Conservation (phyloP, 2,888 invertebrate genomes). For the Nomada fucata region DNA sequence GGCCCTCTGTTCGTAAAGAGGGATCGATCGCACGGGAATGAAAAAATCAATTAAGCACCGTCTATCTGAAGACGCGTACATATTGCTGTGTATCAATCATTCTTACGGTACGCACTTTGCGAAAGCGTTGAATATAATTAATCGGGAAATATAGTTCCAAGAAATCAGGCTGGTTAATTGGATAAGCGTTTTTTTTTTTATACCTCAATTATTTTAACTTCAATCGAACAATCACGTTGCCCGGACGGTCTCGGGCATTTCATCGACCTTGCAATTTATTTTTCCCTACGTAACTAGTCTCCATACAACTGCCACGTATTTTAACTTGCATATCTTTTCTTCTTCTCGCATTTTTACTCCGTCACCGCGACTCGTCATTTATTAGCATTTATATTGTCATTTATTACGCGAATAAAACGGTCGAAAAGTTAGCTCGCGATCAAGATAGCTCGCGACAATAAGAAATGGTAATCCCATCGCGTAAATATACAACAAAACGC, state of each 20-base stretch:
- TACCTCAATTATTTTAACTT: background rate
- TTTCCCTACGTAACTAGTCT: background rate
- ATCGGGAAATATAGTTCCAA: too few species aligned
- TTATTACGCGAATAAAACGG: background rate
- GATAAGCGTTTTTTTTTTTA: background rate
- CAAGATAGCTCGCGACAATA: background rate
- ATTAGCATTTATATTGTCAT: background rate
- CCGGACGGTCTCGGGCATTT: too few species aligned
- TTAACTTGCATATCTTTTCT: constrained; percentile 3
- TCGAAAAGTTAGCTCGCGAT: background rate
- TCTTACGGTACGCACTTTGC: constrained; percentile 1
- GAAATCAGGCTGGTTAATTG: too few species aligned
- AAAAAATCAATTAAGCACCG: background rate
- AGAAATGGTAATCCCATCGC: background rate
- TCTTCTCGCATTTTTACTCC: background rate
- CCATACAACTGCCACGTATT: constrained; percentile 16
- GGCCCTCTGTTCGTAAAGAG: too few species aligned
- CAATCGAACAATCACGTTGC: too few species aligned
- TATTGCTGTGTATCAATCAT: constrained; percentile 5
- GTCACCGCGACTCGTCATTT: background rate
- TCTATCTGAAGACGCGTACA: background rate
- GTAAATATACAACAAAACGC: too few species aligned
- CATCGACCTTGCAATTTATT: too few species aligned
- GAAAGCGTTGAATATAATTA: background rate
- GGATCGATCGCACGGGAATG: background rate